phyloP scores from a whole-genome alignment of 2,888 invertebrate genomes.

The Yponomeuta plumbellus region DNA sequence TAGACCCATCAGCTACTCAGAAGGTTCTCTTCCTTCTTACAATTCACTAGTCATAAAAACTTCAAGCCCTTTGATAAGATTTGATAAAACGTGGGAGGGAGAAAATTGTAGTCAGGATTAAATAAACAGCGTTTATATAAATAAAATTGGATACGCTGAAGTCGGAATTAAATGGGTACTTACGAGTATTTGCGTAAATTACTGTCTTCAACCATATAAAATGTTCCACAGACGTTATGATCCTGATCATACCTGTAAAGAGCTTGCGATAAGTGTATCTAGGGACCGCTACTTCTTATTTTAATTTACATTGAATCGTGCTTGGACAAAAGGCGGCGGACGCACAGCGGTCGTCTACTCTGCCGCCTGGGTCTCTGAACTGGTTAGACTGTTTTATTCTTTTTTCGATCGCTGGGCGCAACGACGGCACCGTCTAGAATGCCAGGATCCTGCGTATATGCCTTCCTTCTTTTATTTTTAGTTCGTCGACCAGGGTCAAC shows the following conservation, averaged over 20 bases:
- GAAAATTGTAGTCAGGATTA: no score
- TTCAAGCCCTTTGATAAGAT: no score
- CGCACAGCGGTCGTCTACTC: slow-evolving; percentile 39
- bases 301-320: slow-evolving; percentile 34
- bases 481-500: slow-evolving; percentile 64
- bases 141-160: no score
- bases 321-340: slow-evolving; percentile 38
- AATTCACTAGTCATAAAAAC: no score
- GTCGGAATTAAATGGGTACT: no score
- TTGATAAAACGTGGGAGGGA: no score
- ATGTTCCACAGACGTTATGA: no score
- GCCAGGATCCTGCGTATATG: slow-evolving; percentile 53
- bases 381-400: slow-evolving; percentile 53
- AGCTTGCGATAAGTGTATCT: background rate
- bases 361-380: slow-evolving; percentile 53
- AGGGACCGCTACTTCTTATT: slow-evolving; percentile 17
- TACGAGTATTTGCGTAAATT: no score
- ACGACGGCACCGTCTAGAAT: slow-evolving; percentile 52
- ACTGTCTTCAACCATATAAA: no score
- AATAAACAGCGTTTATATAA: no score
- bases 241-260: background rate
- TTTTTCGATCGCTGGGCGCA: slow-evolving; percentile 46
- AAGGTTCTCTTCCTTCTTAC: no score
- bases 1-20: no score
- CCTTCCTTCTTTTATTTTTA: slow-evolving; percentile 69